Percentiles rank a stretch among this genome's conserved stretches.
These are phyloP conservation scores for Sphaerophoria rueppellii DNA, from an alignment of 2,888 invertebrate species.

Conservation along the genomic window DNA sequence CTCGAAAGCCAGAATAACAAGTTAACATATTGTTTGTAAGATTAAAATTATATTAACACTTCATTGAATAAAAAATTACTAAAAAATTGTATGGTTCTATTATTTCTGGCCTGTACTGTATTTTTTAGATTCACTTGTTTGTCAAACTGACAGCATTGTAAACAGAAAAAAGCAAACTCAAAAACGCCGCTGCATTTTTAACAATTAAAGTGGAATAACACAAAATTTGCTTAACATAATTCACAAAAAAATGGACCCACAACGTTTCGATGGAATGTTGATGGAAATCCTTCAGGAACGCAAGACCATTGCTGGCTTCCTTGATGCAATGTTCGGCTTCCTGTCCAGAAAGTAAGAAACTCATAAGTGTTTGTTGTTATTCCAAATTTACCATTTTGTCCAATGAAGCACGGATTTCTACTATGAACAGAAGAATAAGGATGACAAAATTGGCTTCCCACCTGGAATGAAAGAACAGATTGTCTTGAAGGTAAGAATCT, in stretches of 20 bases:
- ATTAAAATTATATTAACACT: too few species aligned
- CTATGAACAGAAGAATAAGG: conserved; percentile 75
- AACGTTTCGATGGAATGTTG: conserved; percentile 85
- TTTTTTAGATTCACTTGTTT: background rate
- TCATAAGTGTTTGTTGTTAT: too few species aligned
- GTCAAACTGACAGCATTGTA: background rate
- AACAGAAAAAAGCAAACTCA: too few species aligned
- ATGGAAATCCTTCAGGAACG: conserved; percentile 86
- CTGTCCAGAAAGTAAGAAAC: conserved; percentile 87
- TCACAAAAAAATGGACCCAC: conserved; percentile 74
- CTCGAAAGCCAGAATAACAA: background rate
- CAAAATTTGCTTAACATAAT: background rate
- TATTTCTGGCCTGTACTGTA: too few species aligned
- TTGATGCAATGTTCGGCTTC: conserved; percentile 90
- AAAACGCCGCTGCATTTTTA: too few species aligned
- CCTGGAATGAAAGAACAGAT: conserved; percentile 87
- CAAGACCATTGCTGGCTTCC: conserved; percentile 87
- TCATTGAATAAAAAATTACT: background rate
- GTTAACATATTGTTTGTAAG: background rate
- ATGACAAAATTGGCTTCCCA: conserved; percentile 85
- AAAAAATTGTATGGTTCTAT: too few species aligned
- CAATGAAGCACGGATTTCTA: conserved; percentile 79
- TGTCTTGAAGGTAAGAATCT: conserved; percentile 74
- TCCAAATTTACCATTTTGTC: background rate
- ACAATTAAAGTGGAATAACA: too few species aligned